phyloP scores from a whole-genome alignment of 2,797 vertebrate genomes.

The Scleropages formosus region DNA sequence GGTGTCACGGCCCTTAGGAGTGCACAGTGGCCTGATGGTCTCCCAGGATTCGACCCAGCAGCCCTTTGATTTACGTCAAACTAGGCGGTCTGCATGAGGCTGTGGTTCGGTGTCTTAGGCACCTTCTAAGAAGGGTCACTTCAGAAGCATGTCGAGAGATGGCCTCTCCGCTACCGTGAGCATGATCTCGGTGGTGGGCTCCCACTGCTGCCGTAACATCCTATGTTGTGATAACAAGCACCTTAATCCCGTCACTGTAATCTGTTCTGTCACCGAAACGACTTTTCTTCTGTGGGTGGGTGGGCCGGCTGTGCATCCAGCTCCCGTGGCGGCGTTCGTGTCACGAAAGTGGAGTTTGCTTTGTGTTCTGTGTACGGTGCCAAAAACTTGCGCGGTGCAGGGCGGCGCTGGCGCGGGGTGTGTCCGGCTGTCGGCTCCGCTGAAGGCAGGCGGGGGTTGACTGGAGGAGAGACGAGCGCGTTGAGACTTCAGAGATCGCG shows the following conservation, averaged over 20 bases:
- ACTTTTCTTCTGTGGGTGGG: neutral
- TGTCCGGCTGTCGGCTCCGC: slow-evolving; percentile 63
- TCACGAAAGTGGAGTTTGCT: neutral
- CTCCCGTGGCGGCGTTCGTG: too few species aligned
- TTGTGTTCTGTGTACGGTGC: neutral
- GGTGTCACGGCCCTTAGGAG: neutral
- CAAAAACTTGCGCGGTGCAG: slow-evolving; percentile 47
- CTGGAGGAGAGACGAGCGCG: slow-evolving; percentile 59
- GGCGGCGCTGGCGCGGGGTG: slow-evolving; percentile 52
- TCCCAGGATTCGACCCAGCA: neutral
- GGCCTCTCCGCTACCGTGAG: too few species aligned
- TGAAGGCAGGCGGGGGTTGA: slow-evolving; percentile 57
- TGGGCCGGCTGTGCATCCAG: too few species aligned
- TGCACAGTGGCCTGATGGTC: neutral
- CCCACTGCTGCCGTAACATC: too few species aligned
- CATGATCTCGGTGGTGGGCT: neutral
- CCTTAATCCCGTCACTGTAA: neutral
- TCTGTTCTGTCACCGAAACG: slow-evolving; percentile 3
- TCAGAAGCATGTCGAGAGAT: too few species aligned
- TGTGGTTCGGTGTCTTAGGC: too few species aligned
- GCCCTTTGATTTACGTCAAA: too few species aligned
- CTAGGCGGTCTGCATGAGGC: too few species aligned
- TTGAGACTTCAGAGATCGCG: slow-evolving; percentile 54
- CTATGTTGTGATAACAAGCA: neutral
- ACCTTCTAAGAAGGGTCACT: too few species aligned